Conservation (phyloP, 2,797 vertebrate genomes). For the Premnoplex brunnescens region DNA sequence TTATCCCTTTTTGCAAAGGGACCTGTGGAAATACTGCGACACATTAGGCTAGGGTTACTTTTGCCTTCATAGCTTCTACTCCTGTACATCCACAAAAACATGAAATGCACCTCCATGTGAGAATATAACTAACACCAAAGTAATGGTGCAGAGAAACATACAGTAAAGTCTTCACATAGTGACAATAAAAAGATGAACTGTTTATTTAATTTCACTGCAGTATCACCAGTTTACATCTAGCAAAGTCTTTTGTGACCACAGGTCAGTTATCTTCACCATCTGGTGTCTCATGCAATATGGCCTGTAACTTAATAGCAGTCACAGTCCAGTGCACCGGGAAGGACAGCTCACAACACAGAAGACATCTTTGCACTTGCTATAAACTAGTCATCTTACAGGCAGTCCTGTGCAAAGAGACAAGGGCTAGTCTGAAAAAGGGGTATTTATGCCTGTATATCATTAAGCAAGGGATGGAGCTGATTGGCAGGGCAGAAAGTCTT, state of each 20-base stretch:
- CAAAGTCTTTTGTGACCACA: not conserved
- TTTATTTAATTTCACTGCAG: not conserved
- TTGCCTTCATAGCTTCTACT: not conserved
- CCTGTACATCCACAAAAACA: not conserved
- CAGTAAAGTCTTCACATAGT: not conserved
- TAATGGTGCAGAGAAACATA: not conserved
- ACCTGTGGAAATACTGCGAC: not conserved
- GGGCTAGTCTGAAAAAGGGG: not conserved
- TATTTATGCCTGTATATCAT: not conserved
- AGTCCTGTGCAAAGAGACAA: not conserved
- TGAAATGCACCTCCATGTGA: not conserved
- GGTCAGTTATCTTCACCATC: constrained; percentile 24
- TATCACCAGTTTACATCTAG: not conserved
- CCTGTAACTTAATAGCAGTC: not conserved
- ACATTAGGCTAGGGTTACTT: not conserved
- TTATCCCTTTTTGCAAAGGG: not conserved
- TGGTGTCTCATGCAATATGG: not conserved
- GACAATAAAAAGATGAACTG: not conserved
- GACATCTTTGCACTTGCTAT: not conserved
- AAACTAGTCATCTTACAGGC: not conserved
- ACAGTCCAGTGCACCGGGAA: not conserved
- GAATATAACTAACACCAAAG: not conserved
- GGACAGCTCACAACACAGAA: not conserved
- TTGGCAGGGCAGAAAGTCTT: not conserved
- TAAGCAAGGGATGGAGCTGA: accelerated